Evolutionary conservation across 2,888 invertebrate species (phyloP).

Genomic region (Drosophila subsilvestris): DNA sequence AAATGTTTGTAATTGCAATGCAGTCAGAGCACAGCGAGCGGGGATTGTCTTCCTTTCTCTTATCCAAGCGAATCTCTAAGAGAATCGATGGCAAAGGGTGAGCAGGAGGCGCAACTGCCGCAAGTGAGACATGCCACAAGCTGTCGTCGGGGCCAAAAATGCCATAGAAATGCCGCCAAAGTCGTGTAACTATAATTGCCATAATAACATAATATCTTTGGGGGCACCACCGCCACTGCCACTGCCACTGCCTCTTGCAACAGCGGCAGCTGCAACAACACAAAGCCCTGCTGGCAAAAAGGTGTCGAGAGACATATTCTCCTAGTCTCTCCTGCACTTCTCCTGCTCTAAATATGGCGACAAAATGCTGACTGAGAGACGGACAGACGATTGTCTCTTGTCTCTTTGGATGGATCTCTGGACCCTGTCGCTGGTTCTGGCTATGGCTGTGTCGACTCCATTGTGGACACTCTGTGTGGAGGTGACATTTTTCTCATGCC

Average conservation of each 20-base stretch:
- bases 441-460: too few species aligned
- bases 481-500: constrained; percentile 72
- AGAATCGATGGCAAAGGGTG: background rate
- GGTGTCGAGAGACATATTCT: constrained; percentile 51
- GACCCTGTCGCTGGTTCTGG: background rate
- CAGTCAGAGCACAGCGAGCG: constrained; percentile 31
- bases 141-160: constrained; percentile 59
- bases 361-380: constrained; percentile 35
- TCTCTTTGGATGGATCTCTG: constrained; percentile 6
- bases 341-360: constrained; percentile 39
- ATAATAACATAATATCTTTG: constrained; percentile 77
- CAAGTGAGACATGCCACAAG: constrained; percentile 39
- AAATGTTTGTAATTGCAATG: constrained; percentile 82
- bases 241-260: constrained; percentile 11
- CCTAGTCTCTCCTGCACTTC: constrained; percentile 11
- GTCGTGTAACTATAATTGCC: constrained; percentile 78
- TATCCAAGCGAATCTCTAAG: constrained; percentile 41
- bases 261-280: constrained; percentile 26
- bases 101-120: background rate
- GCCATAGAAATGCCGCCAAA: constrained; percentile 71
- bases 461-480: constrained; percentile 28
- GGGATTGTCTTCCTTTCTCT: constrained; percentile 36
- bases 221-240: constrained; percentile 13
- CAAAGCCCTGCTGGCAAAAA: constrained; percentile 36
- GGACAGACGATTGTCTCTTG: constrained; percentile 45